A percentile compares a stretch with the other conserved stretches of the same genome.
These are phyloP conservation scores for Morone saxatilis DNA, from an alignment of 2,113 vertebrate species.

Conservation along the genomic window DNA sequence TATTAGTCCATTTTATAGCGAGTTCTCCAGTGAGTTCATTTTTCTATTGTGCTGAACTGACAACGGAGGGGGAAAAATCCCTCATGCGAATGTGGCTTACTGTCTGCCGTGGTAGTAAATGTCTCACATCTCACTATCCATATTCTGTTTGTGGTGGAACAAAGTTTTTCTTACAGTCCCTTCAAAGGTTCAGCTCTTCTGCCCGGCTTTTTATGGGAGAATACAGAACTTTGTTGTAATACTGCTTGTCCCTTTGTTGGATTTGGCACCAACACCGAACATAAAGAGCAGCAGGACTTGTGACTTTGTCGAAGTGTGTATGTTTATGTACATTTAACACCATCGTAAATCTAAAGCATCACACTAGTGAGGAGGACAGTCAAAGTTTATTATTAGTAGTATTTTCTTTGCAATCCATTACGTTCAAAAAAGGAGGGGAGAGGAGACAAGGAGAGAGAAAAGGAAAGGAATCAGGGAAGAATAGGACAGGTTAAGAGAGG, in stretches of 20 bases:
- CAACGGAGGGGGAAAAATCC: slow-evolving; percentile 34
- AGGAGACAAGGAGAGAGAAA: too few species aligned
- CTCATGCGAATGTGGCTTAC: slow-evolving; percentile 32
- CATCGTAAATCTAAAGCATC: not conserved
- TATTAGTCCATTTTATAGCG: slow-evolving; percentile 35
- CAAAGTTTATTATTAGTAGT: not conserved
- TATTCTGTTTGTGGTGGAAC: slow-evolving; percentile 50
- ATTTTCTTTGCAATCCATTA: not conserved
- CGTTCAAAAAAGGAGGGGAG: not conserved
- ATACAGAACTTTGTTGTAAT: slow-evolving; percentile 51
- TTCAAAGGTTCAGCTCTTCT: slow-evolving; percentile 39
- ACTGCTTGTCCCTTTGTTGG: slow-evolving; percentile 8
- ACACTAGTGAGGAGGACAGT: not conserved
- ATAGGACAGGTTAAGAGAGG: not conserved
- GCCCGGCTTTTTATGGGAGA: slow-evolving; percentile 14
- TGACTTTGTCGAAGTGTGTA: not conserved
- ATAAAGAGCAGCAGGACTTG: slow-evolving; percentile 8
- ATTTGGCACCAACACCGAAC: slow-evolving; percentile 14
- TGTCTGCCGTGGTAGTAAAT: slow-evolving; percentile 38
- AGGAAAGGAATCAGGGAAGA: not conserved
- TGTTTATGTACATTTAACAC: not conserved
- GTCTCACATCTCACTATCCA: slow-evolving; percentile 34
- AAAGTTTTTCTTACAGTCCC: slow-evolving; percentile 38
- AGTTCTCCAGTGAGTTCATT: slow-evolving; percentile 31
- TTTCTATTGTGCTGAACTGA: slow-evolving; percentile 51